Conservation (phyloP, 2,888 invertebrate species). For the Iphiclides podalirius region DNA sequence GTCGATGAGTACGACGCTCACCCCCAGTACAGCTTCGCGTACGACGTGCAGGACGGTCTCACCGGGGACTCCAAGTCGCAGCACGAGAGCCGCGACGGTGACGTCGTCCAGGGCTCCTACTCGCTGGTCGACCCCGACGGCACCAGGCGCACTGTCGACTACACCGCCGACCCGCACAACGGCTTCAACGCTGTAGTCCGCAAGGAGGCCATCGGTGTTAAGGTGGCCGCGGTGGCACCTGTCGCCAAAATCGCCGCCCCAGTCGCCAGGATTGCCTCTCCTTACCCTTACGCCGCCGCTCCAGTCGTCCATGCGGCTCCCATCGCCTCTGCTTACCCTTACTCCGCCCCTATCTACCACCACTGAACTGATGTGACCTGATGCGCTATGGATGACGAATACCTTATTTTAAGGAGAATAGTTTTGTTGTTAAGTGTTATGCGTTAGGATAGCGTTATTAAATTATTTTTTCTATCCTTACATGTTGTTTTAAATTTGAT, state of each 20-base stretch:
- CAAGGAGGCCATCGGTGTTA: constrained; percentile 57
- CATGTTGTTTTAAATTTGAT: constrained; percentile 9
- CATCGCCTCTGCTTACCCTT: constrained; percentile 29
- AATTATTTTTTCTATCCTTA: constrained; percentile 41
- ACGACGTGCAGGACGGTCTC: constrained; percentile 77
- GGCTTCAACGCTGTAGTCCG: constrained; percentile 80
- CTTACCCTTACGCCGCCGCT: constrained; percentile 24
- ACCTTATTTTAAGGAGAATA: constrained; percentile 20
- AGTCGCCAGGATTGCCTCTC: constrained; percentile 34
- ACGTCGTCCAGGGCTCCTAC: constrained; percentile 74
- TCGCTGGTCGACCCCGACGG: constrained; percentile 78
- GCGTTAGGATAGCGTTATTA: constrained; percentile 44
- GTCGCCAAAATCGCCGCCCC: constrained; percentile 53
- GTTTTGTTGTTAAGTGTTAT: constrained; percentile 21
- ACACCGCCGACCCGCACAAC: constrained; percentile 69
- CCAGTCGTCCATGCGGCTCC: constrained; percentile 39
- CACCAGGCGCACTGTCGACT: constrained; percentile 77
- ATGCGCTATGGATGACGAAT: constrained; percentile 18
- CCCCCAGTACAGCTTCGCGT: constrained; percentile 77
- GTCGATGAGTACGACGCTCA: constrained; percentile 54
- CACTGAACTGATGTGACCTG: constrained; percentile 55
- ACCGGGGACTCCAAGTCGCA: constrained; percentile 72
- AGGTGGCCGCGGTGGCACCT: constrained; percentile 43
- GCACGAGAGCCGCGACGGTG: constrained; percentile 68
- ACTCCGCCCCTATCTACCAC: constrained; percentile 56